phyloP scores from a whole-genome alignment of 2,797 vertebrate genomes.

The Harpagifer antarcticus region DNA sequence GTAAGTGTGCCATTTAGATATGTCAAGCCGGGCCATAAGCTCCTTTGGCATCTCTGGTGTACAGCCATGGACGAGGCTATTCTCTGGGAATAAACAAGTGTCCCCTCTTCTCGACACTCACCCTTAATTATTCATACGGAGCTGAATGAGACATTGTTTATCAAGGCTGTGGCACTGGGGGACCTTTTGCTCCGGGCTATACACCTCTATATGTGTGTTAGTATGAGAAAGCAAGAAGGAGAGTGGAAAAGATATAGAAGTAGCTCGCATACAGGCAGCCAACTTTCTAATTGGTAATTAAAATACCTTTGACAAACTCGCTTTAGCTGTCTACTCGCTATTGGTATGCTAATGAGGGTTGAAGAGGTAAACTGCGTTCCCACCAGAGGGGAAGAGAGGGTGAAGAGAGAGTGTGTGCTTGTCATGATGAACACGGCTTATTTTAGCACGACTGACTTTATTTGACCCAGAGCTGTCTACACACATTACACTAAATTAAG shows the following conservation, averaged over 20 bases:
- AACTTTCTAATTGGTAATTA: slow-evolving; percentile 81
- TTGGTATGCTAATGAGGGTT: slow-evolving; percentile 79
- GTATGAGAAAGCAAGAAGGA: slow-evolving; percentile 20
- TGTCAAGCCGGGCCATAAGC: slow-evolving; percentile 72
- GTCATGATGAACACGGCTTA: slow-evolving; percentile 27
- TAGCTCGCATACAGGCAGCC: slow-evolving; percentile 60
- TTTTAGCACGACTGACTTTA: slow-evolving; percentile 29
- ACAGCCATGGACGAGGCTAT: slow-evolving; percentile 59
- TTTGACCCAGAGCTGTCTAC: slow-evolving; percentile 22
- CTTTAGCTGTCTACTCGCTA: slow-evolving; percentile 68
- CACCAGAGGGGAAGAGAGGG: slow-evolving; percentile 47
- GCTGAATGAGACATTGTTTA: slow-evolving; percentile 82
- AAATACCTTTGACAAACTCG: slow-evolving; percentile 78
- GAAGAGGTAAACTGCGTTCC: slow-evolving; percentile 74
- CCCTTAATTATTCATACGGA: slow-evolving; percentile 80
- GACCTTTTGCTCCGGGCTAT: slow-evolving; percentile 56
- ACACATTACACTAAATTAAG: background rate
- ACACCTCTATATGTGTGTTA: slow-evolving; percentile 52
- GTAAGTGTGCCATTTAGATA: slow-evolving; percentile 80
- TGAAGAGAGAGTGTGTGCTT: slow-evolving; percentile 18
- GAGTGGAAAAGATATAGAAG: slow-evolving; percentile 54
- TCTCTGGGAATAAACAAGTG: slow-evolving; percentile 74
- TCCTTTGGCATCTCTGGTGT: slow-evolving; percentile 63
- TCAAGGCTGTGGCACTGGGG: slow-evolving; percentile 65
- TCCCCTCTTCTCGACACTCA: slow-evolving; percentile 66